phyloP scores from a whole-genome alignment of 2,888 invertebrate genomes.

The Catocala fraxini region DNA sequence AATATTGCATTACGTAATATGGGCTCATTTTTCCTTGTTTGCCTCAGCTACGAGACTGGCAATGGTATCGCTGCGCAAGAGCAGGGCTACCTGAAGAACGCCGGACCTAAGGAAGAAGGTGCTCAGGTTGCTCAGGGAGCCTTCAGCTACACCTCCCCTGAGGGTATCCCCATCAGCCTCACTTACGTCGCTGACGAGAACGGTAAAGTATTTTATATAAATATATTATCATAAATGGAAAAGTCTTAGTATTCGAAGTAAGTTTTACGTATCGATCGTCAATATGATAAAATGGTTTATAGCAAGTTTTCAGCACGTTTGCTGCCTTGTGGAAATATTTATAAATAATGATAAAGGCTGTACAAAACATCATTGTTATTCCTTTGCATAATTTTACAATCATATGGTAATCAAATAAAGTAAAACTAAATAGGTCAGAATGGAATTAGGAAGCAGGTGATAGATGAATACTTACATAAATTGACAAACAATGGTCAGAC shows the following conservation, averaged over 20 bases:
- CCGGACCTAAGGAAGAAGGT: conserved; percentile 89
- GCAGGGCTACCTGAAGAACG: conserved; percentile 90
- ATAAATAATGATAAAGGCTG: too few relatives aligned
- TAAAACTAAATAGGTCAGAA: background rate
- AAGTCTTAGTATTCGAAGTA: too few relatives aligned
- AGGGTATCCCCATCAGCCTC: conserved; percentile 89
- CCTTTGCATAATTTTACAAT: background rate
- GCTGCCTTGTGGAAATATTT: too few relatives aligned
- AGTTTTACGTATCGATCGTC: too few relatives aligned
- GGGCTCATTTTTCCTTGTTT: too few relatives aligned
- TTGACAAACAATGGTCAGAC: background rate
- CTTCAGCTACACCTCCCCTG: conserved; percentile 91
- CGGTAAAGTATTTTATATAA: conserved; percentile 72
- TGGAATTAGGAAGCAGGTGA: background rate
- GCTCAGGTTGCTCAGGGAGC: conserved; percentile 91
- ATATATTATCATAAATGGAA: background rate
- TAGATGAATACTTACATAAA: background rate
- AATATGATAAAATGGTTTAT: too few relatives aligned
- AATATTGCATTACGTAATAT: background rate
- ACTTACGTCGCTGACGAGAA: conserved; percentile 92
- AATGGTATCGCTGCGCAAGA: conserved; percentile 92
- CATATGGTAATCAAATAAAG: too few relatives aligned
- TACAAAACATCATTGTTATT: background rate
- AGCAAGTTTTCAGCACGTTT: too few relatives aligned
- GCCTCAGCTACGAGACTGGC: conserved; percentile 90